Evolutionary conservation across 2,797 vertebrate genomes (phyloP), one percentile per base, ranked within the genome.

Genomic region (Poecilia picta): DNA sequence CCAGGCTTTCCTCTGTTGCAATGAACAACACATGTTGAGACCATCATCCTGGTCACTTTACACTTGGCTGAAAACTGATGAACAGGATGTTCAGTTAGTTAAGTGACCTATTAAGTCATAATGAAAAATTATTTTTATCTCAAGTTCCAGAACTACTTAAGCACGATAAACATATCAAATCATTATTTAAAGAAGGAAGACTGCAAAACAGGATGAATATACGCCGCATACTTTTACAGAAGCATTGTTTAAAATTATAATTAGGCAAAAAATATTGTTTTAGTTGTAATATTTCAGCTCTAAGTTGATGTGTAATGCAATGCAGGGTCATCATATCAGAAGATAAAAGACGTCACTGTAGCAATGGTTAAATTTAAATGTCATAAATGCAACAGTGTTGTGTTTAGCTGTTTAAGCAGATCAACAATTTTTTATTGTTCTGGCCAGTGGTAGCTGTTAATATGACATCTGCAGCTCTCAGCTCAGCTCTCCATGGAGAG

Each of bases 401-500:
- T 51, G 3, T 41, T 78, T 11, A n/a, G 11, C 53, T 49, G 6
- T 39, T 72, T 66, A 75, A 73, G 80, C 85, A 31, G 41, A 81
- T 57, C 64, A 72, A 78, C 75, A 81, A 79, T 74, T 49, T 71
- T 55, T 75, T 72, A 66, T 66, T 79, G 73, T 80, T 84, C 72
- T 77, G 79, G 79, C 23, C 36, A 12, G 43, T 25, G 11, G 39
- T 31, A 7, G 33, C 23, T n/a, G 77, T 74, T 78, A 80, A 85
- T 84, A 89, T 73, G 77, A 75, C 62, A 53, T 31, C 77, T 11
- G 33, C 10, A 75, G 72, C 66, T 85, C 73, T 80, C 41, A 85
- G 74, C 28, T 11, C 28, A 2, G 31, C 64, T 45, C n/a, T 72
- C 72, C 33, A 28, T 77, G 82, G 81, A 70, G 87, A 79, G 33